Conservation (phyloP, 2,113 vertebrate species). For the Microcebus jonahi region DNA sequence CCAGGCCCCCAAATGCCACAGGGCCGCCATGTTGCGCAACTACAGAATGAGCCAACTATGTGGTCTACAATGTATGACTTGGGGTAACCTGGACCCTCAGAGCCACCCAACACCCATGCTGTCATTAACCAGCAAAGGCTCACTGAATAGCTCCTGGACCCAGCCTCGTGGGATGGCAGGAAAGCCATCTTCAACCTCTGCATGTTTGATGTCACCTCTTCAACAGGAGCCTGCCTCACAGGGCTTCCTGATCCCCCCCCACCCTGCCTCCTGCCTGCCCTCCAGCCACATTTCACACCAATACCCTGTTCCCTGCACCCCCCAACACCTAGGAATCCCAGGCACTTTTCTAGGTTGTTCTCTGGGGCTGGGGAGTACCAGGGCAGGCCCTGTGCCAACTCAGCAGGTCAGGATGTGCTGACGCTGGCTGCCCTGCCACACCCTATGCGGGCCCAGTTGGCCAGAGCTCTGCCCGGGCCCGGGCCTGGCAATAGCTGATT, state of each 20-base stretch:
- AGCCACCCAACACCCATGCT: fast-evolving
- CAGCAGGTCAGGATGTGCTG: conserved; percentile 12
- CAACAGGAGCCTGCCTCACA: too few relatives aligned
- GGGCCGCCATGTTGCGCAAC: not conserved
- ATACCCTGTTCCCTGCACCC: not conserved
- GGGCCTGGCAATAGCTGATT: not conserved
- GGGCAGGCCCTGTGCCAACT: not conserved
- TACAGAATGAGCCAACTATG: not conserved
- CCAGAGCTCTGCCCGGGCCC: not conserved
- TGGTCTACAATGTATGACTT: not conserved
- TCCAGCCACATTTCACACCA: too few relatives aligned
- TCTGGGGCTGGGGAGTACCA: not conserved
- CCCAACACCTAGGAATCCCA: not conserved
- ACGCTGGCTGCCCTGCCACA: not conserved
- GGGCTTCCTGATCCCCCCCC: not conserved
- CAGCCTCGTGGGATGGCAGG: not conserved
- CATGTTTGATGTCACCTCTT: not conserved
- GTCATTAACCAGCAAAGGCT: not conserved
- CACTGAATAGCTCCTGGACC: not conserved
- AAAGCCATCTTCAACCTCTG: not conserved
- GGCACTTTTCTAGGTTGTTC: conserved; percentile 14
- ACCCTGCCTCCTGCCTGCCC: not conserved
- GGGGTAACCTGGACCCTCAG: not conserved
- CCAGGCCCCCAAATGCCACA: not conserved
- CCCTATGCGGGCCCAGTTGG: not conserved